Evolutionary conservation across 2,888 invertebrate genomes (phyloP).

Genomic region (Epirrhoe alternata): DNA sequence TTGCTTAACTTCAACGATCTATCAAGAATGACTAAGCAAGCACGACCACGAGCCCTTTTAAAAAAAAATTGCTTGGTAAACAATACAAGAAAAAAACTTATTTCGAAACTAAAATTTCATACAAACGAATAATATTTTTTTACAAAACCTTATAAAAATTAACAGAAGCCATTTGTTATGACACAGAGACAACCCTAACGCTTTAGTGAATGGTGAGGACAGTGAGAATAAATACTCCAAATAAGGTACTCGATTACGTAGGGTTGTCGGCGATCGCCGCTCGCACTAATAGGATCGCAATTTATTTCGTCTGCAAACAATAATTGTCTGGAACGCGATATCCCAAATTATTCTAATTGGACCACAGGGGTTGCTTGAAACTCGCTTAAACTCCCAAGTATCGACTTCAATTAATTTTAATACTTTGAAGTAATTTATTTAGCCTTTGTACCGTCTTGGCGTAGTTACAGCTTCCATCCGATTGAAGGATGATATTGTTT

Average conservation of each 20-base stretch:
- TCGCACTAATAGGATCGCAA: slow-evolving; percentile 18
- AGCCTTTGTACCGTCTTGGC: slow-evolving; percentile 7
- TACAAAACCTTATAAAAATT: no score
- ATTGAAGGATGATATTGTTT: neutral
- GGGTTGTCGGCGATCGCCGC: neutral
- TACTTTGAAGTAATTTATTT: slow-evolving; percentile 27
- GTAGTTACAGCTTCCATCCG: neutral
- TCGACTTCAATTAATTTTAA: slow-evolving; percentile 43
- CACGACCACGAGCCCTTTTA: no score
- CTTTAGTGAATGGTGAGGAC: neutral
- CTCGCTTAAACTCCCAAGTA: slow-evolving; percentile 38
- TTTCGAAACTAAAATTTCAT: no score
- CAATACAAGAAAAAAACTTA: no score
- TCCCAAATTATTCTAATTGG: slow-evolving; percentile 46
- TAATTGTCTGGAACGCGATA: slow-evolving; percentile 43
- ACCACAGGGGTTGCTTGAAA: slow-evolving; percentile 41
- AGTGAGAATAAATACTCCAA: neutral
- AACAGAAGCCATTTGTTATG: no score
- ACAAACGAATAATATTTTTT: no score
- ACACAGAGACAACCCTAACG: no score
- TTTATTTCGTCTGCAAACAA: slow-evolving; percentile 40
- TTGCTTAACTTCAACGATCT: no score
- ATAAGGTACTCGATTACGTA: neutral
- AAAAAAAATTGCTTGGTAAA: no score
- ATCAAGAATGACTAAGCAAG: no score